phyloP scores from a whole-genome alignment of 1,140 invertebrate genomes.

The Lepidotrigona ventralis region DNA sequence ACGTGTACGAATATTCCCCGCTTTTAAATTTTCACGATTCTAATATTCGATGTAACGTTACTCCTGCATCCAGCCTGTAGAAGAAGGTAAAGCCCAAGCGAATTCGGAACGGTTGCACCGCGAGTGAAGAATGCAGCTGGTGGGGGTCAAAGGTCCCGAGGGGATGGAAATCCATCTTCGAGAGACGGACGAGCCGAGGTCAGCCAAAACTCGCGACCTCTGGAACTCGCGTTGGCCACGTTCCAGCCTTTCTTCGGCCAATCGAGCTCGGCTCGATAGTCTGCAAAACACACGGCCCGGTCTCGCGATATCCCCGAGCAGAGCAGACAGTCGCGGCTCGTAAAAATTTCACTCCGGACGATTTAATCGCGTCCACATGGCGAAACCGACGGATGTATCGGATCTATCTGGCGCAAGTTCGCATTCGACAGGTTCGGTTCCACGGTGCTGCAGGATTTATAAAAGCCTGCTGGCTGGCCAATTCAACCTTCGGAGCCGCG shows the following conservation, averaged over 20 bases:
- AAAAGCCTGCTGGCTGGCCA: background rate
- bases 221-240: slow-evolving; percentile 37
- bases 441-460: slow-evolving; percentile 20
- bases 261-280: slow-evolving; percentile 51
- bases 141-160: slow-evolving; percentile 35
- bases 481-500: slow-evolving; percentile 5
- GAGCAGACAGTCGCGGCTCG: slow-evolving; percentile 7
- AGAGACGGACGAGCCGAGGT: slow-evolving; percentile 51
- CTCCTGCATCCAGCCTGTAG: background rate
- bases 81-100: background rate
- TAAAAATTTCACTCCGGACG: slow-evolving; percentile 3
- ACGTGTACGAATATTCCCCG: no score
- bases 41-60: no score
- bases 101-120: background rate
- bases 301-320: slow-evolving; percentile 9
- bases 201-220: slow-evolving; percentile 55
- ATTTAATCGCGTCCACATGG: slow-evolving; percentile 1
- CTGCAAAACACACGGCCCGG: slow-evolving; percentile 48
- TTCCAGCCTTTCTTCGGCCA: slow-evolving; percentile 56
- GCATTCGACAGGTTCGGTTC: background rate
- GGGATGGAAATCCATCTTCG: slow-evolving; percentile 56
- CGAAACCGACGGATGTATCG: background rate
- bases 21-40: no score
- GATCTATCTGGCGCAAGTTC: background rate
- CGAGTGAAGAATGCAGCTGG: slow-evolving; percentile 29